Base-by-base conservation (phyloP, 2,113 vertebrate species). In the Chamaetylas fuelleborni region DNA sequence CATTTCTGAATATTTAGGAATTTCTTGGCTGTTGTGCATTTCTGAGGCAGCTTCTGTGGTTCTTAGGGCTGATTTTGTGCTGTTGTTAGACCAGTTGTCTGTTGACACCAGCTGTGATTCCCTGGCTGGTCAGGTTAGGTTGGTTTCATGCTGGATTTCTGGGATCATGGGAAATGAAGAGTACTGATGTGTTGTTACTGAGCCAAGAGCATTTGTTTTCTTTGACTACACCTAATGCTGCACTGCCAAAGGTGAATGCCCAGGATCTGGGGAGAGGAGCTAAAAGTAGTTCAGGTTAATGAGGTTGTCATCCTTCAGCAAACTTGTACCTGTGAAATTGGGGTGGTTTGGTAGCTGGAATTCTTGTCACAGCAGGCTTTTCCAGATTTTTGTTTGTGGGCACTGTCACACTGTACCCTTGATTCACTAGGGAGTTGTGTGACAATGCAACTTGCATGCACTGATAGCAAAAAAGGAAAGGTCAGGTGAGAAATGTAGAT, bases 351-450 rank as follows among this genome's bases (percentile, higher is more conserved):
- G n/a, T 47, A 24, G 47, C 38, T 36, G 40, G 56, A n/a, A 50
- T 34, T 14, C 3, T 47, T n/a, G 22, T 56, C 29, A 25, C 22
- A 7, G 7, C 2, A 28, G 19, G 7, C 11, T 81, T 70, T 64
- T 36, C 19, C 38, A 29, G 7, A 14, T 1, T 54, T 70, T 50
- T 62, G 25, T 47, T 80, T 65, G n/a, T 8, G 26, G 28, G 14
- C 2, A 4, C 53, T 33, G 33, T n/a, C 3, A 6, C 50, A 24
- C 7, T 0, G 1, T 54, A 14, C 3, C 0, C 64, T 22, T 54
- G 34, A 11, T 56, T 56, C 9, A 0, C 2, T 9, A 2, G 28
- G 19, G 40, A 48, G 74, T 3, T 16, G 16, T 24, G 58, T 34
- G 38, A 19, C 65, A 8, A 4, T 23, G 23, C 22, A 12, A 5